phyloP scores from a whole-genome alignment of 1,140 invertebrate genomes.

The Goniozus legneri region DNA sequence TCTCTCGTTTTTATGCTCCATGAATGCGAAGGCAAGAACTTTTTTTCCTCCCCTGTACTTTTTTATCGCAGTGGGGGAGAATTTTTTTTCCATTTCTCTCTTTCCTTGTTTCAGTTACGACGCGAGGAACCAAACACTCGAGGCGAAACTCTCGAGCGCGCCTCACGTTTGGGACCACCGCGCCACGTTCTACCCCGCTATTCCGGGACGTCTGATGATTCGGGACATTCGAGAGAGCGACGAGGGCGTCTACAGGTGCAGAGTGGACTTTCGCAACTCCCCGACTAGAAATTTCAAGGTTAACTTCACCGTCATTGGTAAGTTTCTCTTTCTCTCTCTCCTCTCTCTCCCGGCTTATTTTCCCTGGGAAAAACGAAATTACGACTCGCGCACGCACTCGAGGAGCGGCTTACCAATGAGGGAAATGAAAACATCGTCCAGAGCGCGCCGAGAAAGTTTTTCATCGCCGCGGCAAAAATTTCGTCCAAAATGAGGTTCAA shows the following conservation, averaged over 20 bases:
- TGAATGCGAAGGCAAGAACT: too few species aligned
- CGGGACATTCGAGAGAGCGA: slow-evolving; percentile 70
- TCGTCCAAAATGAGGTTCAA: neutral
- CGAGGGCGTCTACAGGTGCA: slow-evolving; percentile 79
- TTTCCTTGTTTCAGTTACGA: slow-evolving; percentile 69
- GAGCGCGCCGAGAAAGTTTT: neutral
- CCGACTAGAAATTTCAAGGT: slow-evolving; percentile 81
- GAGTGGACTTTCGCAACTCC: slow-evolving; percentile 84
- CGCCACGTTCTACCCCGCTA: slow-evolving; percentile 70
- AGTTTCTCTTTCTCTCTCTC: too few species aligned
- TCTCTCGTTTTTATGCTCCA: too few species aligned
- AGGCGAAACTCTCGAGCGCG: slow-evolving; percentile 77
- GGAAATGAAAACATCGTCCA: too few species aligned
- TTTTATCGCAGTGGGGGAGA: too few species aligned
- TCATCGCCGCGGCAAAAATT: neutral
- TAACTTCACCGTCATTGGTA: slow-evolving; percentile 83
- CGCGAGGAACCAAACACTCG: slow-evolving; percentile 69
- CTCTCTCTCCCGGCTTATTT: too few species aligned
- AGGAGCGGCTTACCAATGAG: neutral
- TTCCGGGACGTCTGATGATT: slow-evolving; percentile 69
- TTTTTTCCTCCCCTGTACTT: too few species aligned
- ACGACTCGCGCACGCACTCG: neutral
- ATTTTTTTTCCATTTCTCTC: too few species aligned
- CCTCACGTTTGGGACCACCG: slow-evolving; percentile 72
- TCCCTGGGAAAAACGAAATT: neutral